Conservation (phyloP, 2,888 invertebrate species). For the Zygogramma bicolorata region DNA sequence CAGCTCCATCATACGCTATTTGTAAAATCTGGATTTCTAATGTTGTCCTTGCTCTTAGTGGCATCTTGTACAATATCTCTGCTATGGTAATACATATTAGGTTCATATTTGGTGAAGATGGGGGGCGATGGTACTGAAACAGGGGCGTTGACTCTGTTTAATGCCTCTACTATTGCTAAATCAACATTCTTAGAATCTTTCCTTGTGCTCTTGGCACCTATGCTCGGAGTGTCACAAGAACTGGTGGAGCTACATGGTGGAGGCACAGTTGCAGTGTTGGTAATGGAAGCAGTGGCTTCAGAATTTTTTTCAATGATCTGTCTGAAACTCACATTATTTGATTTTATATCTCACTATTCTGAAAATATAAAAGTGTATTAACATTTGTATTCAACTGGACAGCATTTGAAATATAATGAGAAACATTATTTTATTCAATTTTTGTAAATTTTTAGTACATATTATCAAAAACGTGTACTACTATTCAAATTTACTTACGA, state of each 20-base stretch:
- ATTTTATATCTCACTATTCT: background rate
- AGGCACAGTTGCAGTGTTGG: background rate
- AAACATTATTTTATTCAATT: background rate
- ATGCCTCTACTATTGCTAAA: constrained; percentile 17
- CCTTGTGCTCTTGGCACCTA: background rate
- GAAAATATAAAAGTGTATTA: background rate
- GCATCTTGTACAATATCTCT: constrained; percentile 13
- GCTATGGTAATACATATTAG: constrained; percentile 21
- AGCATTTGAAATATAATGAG: background rate
- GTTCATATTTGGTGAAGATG: background rate
- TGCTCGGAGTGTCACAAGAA: too few species aligned
- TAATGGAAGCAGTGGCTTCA: background rate
- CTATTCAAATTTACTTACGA: background rate
- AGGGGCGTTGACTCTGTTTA: constrained; percentile 20
- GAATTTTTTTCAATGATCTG: background rate
- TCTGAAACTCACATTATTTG: background rate
- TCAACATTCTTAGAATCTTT: constrained; percentile 3
- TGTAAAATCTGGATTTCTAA: constrained; percentile 23
- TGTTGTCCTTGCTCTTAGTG: background rate
- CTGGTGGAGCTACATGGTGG: background rate
- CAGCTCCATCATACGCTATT: constrained; percentile 18
- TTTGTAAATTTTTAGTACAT: background rate
- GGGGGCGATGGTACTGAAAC: background rate
- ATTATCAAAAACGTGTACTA: background rate
- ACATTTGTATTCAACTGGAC: background rate